Evolutionary conservation across 2,888 invertebrate genomes (phyloP).

Genomic region (Metacarcinus magister): DNA sequence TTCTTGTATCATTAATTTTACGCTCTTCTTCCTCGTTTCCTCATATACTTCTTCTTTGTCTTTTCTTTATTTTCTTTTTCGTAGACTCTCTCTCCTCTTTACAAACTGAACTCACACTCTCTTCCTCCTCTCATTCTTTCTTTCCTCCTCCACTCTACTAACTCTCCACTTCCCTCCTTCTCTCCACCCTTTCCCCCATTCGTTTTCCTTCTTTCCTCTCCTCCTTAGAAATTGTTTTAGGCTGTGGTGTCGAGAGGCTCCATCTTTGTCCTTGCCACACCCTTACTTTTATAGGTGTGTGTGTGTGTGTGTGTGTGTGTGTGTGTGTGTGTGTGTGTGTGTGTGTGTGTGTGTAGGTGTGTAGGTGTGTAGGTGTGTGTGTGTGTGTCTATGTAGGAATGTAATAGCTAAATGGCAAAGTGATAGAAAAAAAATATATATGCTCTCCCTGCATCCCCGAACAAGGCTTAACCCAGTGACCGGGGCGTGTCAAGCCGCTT

Average conservation of each 20-base stretch:
- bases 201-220: background rate
- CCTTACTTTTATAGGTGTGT: background rate
- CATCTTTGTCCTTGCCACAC: too few species aligned
- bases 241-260: background rate
- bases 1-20: too few species aligned
- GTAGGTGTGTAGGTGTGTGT: background rate
- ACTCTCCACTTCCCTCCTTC: background rate
- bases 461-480: background rate
- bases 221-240: background rate
- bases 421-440: background rate
- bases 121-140: too few species aligned
- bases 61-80: too few species aligned
- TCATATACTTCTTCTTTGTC: background rate
- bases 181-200: background rate
- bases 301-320: constrained; percentile 30
- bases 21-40: background rate
- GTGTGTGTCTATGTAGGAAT: background rate
- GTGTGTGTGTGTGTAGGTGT: constrained; percentile 3
- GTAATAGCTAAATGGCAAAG: background rate
- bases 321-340: constrained; percentile 22
- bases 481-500: constrained; percentile 17
- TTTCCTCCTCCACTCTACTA: too few species aligned
- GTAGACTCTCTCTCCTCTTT: too few species aligned
- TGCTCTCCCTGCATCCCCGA: background rate
- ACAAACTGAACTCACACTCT: too few species aligned